These are phyloP conservation scores for Sesia apiformis DNA, from an alignment of 2,888 invertebrate genomes.

Conservation along the genomic window DNA sequence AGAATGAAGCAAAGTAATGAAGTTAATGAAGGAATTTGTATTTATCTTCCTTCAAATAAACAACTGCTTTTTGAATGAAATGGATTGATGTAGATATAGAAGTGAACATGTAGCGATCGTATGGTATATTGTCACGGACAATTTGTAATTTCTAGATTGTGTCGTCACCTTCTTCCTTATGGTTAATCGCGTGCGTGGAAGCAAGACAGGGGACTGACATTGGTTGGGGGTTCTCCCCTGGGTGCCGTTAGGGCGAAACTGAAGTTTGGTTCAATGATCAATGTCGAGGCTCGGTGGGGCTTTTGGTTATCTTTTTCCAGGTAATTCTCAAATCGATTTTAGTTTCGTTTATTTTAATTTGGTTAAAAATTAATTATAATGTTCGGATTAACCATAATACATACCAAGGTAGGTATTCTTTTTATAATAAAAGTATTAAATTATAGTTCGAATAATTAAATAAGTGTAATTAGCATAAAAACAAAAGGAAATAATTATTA, in stretches of 20 bases:
- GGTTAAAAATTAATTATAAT: background rate
- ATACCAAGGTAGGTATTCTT: too few species aligned
- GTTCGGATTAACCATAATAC: too few species aligned
- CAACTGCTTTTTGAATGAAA: too few species aligned
- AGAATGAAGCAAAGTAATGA: too few species aligned
- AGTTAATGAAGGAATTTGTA: too few species aligned
- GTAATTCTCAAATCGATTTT: background rate
- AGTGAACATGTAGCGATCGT: constrained; percentile 24
- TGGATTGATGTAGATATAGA: background rate
- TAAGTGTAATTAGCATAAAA: too few species aligned
- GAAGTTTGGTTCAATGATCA: constrained; percentile 59
- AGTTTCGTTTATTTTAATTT: background rate
- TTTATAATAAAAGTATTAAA: too few species aligned
- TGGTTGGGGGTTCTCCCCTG: constrained; percentile 41
- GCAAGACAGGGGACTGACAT: constrained; percentile 28
- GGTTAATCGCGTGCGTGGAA: constrained; percentile 36
- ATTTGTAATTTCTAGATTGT: constrained; percentile 41
- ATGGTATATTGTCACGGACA: constrained; percentile 52
- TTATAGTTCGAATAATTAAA: too few species aligned
- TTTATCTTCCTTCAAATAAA: too few species aligned
- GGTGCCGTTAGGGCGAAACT: constrained; percentile 58
- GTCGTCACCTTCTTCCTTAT: constrained; percentile 40
- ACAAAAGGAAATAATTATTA: too few species aligned
- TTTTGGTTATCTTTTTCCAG: constrained; percentile 23
- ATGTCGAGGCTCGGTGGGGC: constrained; percentile 52